phyloP scores from a whole-genome alignment of 2,888 invertebrate genomes.

The Metallyticus violacea region DNA sequence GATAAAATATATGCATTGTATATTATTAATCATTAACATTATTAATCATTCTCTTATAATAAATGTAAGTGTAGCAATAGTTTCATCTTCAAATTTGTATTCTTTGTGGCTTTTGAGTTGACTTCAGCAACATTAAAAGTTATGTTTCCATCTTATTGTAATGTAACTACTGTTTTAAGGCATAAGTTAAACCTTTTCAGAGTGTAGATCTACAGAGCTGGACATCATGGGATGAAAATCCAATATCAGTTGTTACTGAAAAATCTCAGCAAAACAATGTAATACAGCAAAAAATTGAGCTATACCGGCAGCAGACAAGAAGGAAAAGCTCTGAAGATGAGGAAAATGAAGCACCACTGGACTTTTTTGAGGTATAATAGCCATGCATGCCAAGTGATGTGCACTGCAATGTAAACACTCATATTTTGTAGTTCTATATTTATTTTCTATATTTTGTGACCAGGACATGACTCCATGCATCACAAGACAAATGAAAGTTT shows the following conservation, averaged over 20 bases:
- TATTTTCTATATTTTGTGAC: too few relatives aligned
- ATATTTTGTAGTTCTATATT: too few relatives aligned
- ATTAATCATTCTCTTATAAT: too few relatives aligned
- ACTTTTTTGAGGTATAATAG: slow-evolving; percentile 55
- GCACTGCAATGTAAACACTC: not conserved
- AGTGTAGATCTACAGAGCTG: slow-evolving; percentile 49
- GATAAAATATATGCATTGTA: too few relatives aligned
- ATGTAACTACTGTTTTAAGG: too few relatives aligned
- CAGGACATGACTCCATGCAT: slow-evolving; percentile 62
- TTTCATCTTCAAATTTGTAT: too few relatives aligned
- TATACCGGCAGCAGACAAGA: slow-evolving; percentile 55
- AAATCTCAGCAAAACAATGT: slow-evolving; percentile 43
- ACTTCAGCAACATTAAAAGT: too few relatives aligned
- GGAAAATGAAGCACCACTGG: slow-evolving; percentile 47
- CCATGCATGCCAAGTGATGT: not conserved
- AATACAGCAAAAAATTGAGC: slow-evolving; percentile 62
- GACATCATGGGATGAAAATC: slow-evolving; percentile 61
- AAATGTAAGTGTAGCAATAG: too few relatives aligned
- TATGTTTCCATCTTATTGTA: too few relatives aligned
- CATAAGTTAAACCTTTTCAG: too few relatives aligned
- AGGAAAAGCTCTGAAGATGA: slow-evolving; percentile 41
- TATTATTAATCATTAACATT: too few relatives aligned
- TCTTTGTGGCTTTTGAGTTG: too few relatives aligned
- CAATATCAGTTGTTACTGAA: slow-evolving; percentile 40
- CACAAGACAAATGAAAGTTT: slow-evolving; percentile 56